phyloP scores from a whole-genome alignment of 2,888 invertebrate species.

The Diaphora mendica region DNA sequence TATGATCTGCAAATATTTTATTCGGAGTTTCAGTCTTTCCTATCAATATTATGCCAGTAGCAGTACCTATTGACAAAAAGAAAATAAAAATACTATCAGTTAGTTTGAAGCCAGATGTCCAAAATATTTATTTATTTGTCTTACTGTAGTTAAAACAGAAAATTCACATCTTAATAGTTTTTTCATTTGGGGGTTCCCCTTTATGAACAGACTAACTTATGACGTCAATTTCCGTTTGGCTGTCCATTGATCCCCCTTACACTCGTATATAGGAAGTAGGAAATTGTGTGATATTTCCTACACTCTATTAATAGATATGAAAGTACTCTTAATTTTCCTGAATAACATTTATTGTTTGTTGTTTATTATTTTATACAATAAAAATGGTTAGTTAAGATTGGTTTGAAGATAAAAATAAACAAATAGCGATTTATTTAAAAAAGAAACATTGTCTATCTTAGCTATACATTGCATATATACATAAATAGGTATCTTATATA shows the following conservation, averaged over 20 bases:
- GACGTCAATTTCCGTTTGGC: slow-evolving; percentile 43
- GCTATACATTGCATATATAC: too few species aligned
- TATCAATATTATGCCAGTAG: too few species aligned
- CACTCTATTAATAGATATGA: slow-evolving; percentile 39
- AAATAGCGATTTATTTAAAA: too few species aligned
- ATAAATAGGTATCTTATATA: too few species aligned
- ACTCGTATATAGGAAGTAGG: slow-evolving; percentile 39
- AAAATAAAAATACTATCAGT: too few species aligned
- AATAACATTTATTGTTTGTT: slow-evolving; percentile 15
- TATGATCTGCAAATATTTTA: too few species aligned
- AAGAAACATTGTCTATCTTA: too few species aligned
- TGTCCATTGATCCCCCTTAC: slow-evolving; percentile 34
- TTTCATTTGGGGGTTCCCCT: slow-evolving; percentile 10
- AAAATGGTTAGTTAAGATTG: too few species aligned
- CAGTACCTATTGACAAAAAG: too few species aligned
- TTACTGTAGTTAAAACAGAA: background rate
- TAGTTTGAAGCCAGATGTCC: too few species aligned
- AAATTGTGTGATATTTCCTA: slow-evolving; percentile 52
- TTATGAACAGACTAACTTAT: slow-evolving; percentile 39
- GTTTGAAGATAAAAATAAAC: too few species aligned
- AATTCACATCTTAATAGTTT: background rate
- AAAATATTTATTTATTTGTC: background rate
- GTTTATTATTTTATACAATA: background rate
- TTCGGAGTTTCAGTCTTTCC: too few species aligned
- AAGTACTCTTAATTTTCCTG: slow-evolving; percentile 28